Base-by-base conservation (phyloP, 2,113 vertebrate genomes). In the Emydura subglobosa region DNA sequence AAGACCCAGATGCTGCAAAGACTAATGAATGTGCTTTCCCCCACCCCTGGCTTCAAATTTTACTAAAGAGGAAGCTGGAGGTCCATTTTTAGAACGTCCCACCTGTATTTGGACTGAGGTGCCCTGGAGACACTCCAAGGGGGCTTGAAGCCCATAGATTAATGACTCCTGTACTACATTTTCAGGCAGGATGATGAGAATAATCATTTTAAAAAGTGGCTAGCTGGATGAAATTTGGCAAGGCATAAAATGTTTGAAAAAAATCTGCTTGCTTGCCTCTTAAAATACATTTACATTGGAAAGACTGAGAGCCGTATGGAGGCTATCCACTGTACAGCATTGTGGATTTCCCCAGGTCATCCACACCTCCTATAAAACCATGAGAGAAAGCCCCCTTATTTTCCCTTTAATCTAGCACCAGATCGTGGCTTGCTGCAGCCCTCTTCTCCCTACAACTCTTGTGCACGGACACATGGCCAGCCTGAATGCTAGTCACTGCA, bases 401-500 rank as follows among this genome's bases (percentile, higher is more conserved):
- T 91, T 24, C 49, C 68, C 74, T n/a, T 55, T 76, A 22, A 91
- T 13, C 42, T 68, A 39, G 14, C 42, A n/a, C 21, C 83, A 59
- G 85, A n/a, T 16, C 4, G 31, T 27, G n/a, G 13, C 47, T 61
- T 82, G 10, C 4, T 76, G 19, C 78, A 93, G n/a, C 54, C 24
- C 51, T 44, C 25, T 78, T 47, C 74, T 78, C 74, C 74, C 6
- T 25, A 22, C 65, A 78, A 14, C 42, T 25, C 24, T 76, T 47
- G 72, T 76, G 24, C 11, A 13, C 13, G 42, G 12, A 27, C 42
- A 27, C 13, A 78, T 57, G 44, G 5, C 22, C 29, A 7, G 47
- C 0, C 1, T 27, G 39, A 82, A 74, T 17, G 31, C 22, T 1
- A 1, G 1, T 80, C 59, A 39, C 21, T 7, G 3, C 3, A 49